Evolutionary conservation across 1,140 invertebrate genomes (phyloP).

Genomic region (Orussus abietinus): DNA sequence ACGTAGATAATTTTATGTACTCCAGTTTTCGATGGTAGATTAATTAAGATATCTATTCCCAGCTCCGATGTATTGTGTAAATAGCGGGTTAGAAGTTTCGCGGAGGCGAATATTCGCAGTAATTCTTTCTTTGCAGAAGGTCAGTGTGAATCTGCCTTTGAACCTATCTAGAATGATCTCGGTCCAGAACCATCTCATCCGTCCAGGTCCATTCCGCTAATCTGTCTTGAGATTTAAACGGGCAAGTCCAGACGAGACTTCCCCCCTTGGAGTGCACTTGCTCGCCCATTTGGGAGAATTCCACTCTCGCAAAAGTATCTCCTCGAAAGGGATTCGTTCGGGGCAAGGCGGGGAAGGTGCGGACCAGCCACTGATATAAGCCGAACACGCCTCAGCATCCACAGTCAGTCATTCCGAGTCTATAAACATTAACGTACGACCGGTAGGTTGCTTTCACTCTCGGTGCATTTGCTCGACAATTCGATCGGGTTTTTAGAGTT

Average conservation of each 20-base stretch:
- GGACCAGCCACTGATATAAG: conserved; percentile 27
- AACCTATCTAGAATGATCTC: too few relatives aligned
- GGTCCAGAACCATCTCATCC: conserved; percentile 8
- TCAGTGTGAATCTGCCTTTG: too few relatives aligned
- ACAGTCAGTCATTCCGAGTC: conserved; percentile 33
- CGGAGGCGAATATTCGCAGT: too few relatives aligned
- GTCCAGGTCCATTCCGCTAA: too few relatives aligned
- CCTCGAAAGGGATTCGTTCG: conserved; percentile 10
- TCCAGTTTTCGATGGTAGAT: too few relatives aligned
- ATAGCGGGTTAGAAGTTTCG: too few relatives aligned
- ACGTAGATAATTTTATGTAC: too few relatives aligned
- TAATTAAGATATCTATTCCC: too few relatives aligned
- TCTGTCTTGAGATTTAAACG: conserved; percentile 8
- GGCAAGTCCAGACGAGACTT: conserved; percentile 6
- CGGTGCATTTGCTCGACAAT: too few relatives aligned
- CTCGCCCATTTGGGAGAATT: background rate
- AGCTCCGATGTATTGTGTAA: too few relatives aligned
- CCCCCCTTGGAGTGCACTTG: background rate
- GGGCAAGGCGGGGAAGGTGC: conserved; percentile 18
- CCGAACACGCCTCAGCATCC: conserved; percentile 31
- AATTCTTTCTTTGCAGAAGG: too few relatives aligned
- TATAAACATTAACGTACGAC: conserved; percentile 15
- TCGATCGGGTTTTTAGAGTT: too few relatives aligned
- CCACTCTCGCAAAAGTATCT: background rate
- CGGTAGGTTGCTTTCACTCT: conserved; percentile 28